Evolutionary conservation across 2,113 vertebrate species (phyloP).

Genomic region (Chascanopsetta lugubris): DNA sequence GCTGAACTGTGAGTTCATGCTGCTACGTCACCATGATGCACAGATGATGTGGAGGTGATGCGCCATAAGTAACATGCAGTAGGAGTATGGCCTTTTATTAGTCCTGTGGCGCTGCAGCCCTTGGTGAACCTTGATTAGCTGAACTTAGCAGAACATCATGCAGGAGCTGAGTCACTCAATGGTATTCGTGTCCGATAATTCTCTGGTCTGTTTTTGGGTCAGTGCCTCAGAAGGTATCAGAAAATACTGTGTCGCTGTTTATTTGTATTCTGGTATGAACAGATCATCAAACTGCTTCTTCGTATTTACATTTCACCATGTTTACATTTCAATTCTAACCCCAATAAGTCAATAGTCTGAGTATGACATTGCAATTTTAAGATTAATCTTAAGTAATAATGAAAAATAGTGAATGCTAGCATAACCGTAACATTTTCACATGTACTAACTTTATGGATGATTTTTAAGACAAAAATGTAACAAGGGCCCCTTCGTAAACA

Average conservation of each 20-base stretch:
- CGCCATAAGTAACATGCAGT: slow-evolving; percentile 1
- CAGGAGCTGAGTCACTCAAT: not conserved
- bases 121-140: not conserved
- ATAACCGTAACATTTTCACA: too few species aligned
- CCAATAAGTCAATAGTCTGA: too few species aligned
- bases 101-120: not conserved
- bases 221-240: not conserved
- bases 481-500: too few species aligned
- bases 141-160: slow-evolving; percentile 4
- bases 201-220: slow-evolving; percentile 9
- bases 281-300: not conserved
- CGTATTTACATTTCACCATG: slow-evolving; percentile 13
- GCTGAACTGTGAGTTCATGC: slow-evolving; percentile 20
- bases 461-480: too few species aligned
- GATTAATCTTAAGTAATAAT: too few species aligned
- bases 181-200: slow-evolving; percentile 1
- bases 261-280: not conserved
- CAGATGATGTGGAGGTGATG: slow-evolving; percentile 3
- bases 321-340: too few species aligned
- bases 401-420: too few species aligned
- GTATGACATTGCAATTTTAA: too few species aligned
- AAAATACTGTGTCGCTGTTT: not conserved
- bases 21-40: slow-evolving; percentile 19
- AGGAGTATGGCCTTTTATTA: not conserved
- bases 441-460: too few species aligned